Evolutionary conservation across 2,113 vertebrate genomes (phyloP).

Genomic region (Pontoporia blainvillei): DNA sequence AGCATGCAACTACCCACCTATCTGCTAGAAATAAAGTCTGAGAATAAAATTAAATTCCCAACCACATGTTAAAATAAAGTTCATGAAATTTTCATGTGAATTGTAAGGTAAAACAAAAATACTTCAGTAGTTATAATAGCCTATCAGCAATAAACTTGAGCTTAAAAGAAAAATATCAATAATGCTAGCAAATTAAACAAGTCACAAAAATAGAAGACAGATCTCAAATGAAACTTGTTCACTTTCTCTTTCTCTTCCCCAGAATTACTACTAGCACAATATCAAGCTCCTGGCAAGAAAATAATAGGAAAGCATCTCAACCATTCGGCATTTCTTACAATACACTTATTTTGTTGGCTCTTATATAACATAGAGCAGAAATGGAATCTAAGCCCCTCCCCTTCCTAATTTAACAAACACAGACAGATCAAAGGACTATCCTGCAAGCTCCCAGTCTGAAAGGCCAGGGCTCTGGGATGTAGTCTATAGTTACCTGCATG

Average conservation of each 20-base stretch:
- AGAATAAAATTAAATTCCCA: conserved; percentile 23
- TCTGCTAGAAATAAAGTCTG: conserved; percentile 17
- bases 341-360: not conserved
- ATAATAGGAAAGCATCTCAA: not conserved
- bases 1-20: not conserved
- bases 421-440: not conserved
- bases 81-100: conserved; percentile 20
- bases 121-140: not conserved
- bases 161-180: conserved; percentile 16
- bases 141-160: conserved; percentile 4
- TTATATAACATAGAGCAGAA: not conserved
- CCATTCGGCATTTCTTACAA: not conserved
- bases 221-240: not conserved
- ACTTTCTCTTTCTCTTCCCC: not conserved
- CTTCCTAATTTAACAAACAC: not conserved
- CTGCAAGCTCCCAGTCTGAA: not conserved
- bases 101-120: conserved; percentile 39
- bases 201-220: not conserved
- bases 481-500: too few species aligned
- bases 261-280: not conserved
- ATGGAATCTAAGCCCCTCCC: not conserved
- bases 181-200: conserved; percentile 12
- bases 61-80: not conserved
- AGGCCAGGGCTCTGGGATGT: not conserved
- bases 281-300: not conserved